Percentiles rank a stretch among this genome's conserved stretches.
Evolutionary conservation across 2,888 invertebrate species (phyloP).

Genomic region (Mechanitis mazaeus): DNA sequence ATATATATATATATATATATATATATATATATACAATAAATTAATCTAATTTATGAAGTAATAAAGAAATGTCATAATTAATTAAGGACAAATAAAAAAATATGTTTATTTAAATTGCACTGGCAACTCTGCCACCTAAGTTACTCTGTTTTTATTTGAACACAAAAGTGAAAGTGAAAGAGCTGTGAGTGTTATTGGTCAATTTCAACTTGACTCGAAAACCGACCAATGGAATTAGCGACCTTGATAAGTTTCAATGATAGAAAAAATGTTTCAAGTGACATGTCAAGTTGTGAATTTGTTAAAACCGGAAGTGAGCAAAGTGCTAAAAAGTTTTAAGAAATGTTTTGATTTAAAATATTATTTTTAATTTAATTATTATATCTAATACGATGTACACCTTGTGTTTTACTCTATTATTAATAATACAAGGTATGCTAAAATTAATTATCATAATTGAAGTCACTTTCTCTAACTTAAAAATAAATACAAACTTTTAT

Average conservation of each 20-base stretch:
- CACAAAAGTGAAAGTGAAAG: conserved; percentile 50
- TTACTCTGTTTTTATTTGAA: conserved; percentile 24
- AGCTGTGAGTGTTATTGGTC: conserved; percentile 38
- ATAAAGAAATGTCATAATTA: no score
- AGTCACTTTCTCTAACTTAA: conserved; percentile 48
- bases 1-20: no score
- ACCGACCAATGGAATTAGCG: conserved; percentile 38
- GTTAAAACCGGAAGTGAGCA: conserved; percentile 35
- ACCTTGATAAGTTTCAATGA: conserved; percentile 33
- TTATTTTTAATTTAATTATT: conserved; percentile 38
- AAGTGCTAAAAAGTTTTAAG: conserved; percentile 32
- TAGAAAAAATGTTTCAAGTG: conserved; percentile 30
- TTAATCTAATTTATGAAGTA: no score
- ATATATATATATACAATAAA: no score
- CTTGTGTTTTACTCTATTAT: conserved; percentile 46
- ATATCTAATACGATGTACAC: conserved; percentile 44
- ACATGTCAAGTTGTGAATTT: conserved; percentile 41
- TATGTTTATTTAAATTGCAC: conserved; percentile 14
- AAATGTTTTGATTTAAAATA: conserved; percentile 41
- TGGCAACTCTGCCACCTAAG: conserved; percentile 23
- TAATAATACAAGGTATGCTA: conserved; percentile 46
- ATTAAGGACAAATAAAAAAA: not conserved
- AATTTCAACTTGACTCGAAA: not conserved
- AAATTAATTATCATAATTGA: not conserved
- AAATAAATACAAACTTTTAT: conserved; percentile 12